Evolutionary conservation across 1,140 invertebrate genomes (phyloP).

Genomic region (Branchinecta lindahli): DNA sequence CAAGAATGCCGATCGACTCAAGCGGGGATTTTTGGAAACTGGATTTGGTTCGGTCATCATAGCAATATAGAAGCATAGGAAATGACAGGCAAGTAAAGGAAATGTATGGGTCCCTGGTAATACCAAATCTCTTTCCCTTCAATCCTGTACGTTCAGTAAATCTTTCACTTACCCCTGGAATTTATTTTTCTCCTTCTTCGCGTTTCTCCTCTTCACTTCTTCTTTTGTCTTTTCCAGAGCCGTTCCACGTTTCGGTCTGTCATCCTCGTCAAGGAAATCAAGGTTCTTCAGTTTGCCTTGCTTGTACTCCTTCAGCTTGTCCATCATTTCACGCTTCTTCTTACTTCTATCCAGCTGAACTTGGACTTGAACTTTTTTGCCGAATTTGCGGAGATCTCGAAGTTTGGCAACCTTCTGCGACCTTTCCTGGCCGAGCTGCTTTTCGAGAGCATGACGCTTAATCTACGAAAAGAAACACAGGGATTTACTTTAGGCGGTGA

Average conservation of each 20-base stretch:
- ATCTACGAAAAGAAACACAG: slow-evolving; percentile 36
- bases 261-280: slow-evolving; percentile 62
- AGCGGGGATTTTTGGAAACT: too few relatives aligned
- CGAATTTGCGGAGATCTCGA: slow-evolving; percentile 76
- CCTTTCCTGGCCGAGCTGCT: slow-evolving; percentile 63
- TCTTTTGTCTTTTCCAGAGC: slow-evolving; percentile 29
- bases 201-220: slow-evolving; percentile 32
- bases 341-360: slow-evolving; percentile 54
- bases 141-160: not conserved
- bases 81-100: too few relatives aligned
- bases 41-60: too few relatives aligned
- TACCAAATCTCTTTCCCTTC: too few relatives aligned
- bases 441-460: slow-evolving; percentile 60
- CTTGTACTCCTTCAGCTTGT: slow-evolving; percentile 66
- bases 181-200: slow-evolving; percentile 13
- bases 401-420: slow-evolving; percentile 78
- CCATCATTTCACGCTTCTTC: slow-evolving; percentile 37
- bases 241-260: slow-evolving; percentile 34
- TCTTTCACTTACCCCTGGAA: not conserved
- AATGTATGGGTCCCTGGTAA: too few relatives aligned
- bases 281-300: slow-evolving; percentile 62
- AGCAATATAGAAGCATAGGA: too few relatives aligned
- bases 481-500: not conserved
- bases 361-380: slow-evolving; percentile 74
- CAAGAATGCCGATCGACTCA: too few relatives aligned